Evolutionary conservation across 1,140 invertebrate genomes (phyloP), one percentile per base, ranked within the genome.

Genomic region (Drosophila tsacasi): DNA sequence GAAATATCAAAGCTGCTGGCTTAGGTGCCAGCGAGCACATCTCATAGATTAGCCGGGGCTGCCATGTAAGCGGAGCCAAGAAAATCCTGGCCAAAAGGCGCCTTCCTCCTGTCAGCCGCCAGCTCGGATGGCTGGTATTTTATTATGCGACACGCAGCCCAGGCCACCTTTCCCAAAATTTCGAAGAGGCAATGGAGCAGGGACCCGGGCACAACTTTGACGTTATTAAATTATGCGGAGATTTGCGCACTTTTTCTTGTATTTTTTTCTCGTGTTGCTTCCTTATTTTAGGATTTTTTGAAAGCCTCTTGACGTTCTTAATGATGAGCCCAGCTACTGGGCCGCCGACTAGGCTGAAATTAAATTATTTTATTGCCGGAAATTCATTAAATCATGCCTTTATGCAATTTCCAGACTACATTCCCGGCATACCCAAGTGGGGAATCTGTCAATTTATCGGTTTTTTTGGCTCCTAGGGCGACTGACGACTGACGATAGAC

Each of bases 341-440:
- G 30, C 49, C 37, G 37, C 21, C 47, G 49, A 61, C 62, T 72
- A 71, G 74, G 71, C 64, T 37, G 49, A 83, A 90, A 90, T 91
- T 85, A 91, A 90, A 91, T 90, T 91, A 91, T 90, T 82, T 86
- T 91, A 91, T 91, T 83, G 72, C 82, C 83, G 82, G 79, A 86
- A 91, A 86, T 91, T 83, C 79, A 67, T 83, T 85, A 82, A 86
- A 86, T 84, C 81, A 72, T 76, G 74, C 71, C 87, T 81, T 84
- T 60, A 84, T 72, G 74, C 81, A 87, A 87, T 79, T 83, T 87
- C 74, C 67, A 55, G 57, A 49, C 57, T 46, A 90, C 55, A 84
- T 77, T 74, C 58, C 49, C 66, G 27, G 71, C 73, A 78, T 81
- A 65, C 63, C 59, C 19, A 89, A 84, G 73, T 89, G 62, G 72